Conservation (phyloP, 2,888 invertebrate genomes). For the Cephus rjabovi region DNA sequence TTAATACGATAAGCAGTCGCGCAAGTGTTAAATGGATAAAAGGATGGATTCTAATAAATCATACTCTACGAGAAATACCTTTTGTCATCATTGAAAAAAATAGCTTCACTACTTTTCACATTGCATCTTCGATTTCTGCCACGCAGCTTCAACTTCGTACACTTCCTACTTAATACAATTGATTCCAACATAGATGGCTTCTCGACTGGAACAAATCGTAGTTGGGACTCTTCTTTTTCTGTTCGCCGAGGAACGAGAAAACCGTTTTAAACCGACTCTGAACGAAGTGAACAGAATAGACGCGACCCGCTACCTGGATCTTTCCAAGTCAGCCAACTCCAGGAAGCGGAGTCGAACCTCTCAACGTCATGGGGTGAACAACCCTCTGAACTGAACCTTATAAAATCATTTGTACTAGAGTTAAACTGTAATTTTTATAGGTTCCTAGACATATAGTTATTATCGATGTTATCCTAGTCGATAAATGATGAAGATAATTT, state of each 20-base stretch:
- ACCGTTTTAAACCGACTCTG: conserved; percentile 12
- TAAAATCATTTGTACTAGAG: conserved; percentile 15
- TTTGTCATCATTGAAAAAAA: not conserved
- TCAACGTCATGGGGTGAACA: conserved; percentile 31
- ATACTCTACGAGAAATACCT: not conserved
- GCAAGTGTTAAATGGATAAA: no score
- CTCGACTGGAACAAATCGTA: not conserved
- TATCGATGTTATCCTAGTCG: not conserved
- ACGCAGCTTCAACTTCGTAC: not conserved
- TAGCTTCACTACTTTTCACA: not conserved
- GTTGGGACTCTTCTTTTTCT: not conserved
- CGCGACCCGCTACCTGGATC: conserved; percentile 35
- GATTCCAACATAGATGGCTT: not conserved
- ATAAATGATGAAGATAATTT: not conserved
- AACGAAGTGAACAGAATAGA: conserved; percentile 19
- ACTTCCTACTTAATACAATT: not conserved
- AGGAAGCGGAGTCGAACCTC: conserved; percentile 33
- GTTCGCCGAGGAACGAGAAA: not conserved
- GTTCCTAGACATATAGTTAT: not conserved
- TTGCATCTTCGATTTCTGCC: not conserved
- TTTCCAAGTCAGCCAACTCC: conserved; percentile 34
- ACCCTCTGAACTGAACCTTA: conserved; percentile 21
- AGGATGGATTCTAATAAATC: no score
- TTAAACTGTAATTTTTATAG: conserved; percentile 16
- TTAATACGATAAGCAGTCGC: no score